Base-by-base conservation (phyloP, 2,888 invertebrate genomes). In the Ypsolopha sequella region DNA sequence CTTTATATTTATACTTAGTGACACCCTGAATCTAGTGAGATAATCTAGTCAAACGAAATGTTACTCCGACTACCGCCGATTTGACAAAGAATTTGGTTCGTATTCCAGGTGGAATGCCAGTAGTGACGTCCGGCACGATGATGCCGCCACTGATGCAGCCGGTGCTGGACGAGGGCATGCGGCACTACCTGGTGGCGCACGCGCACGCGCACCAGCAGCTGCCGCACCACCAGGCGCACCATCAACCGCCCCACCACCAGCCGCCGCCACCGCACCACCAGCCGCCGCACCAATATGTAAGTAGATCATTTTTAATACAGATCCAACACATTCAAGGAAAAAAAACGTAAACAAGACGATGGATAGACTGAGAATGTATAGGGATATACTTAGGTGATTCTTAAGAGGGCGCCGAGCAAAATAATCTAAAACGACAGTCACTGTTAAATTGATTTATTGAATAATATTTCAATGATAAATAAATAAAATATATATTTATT, bases 131-230 rank as follows among this genome's bases (percentile, higher is more conserved):
- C 56, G 94, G 80, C 51, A 70, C 80, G 34, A 84, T 85, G 84
- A 80, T 85, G 78, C 84, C 94, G 52, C 96, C 95, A 59, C 94
- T 96, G 88, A 91, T 95, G 75, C 92, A 97, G 73, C 97, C 95
- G 75, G 95, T 97, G 69, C 92, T 97, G 64, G 97, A 97, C 82
- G 97, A 97, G 80, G 93, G 93, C 64, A 89, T 97, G 72, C 91
- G 96, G 60, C 96, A 97, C 81, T 95, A 96, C 71, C 93, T 97
- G 70, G 89, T 97, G 66, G 81, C 87, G 52, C 85, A 78, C 60
- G 80, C 69, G 52, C 88, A 87, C 65, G 87, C 85, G 54, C 86
- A 88, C 65, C 88, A 88, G 57, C 80, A 73, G 59, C 80, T 64
- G 55, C 87, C 76, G 58, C 91, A 94, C 61, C 95, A 95, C 77